Percentiles rank a stretch among this genome's conserved stretches.
These are phyloP conservation scores for Lepidothrix coronata DNA, from an alignment of 2,113 vertebrate genomes.

Conservation along the genomic window DNA sequence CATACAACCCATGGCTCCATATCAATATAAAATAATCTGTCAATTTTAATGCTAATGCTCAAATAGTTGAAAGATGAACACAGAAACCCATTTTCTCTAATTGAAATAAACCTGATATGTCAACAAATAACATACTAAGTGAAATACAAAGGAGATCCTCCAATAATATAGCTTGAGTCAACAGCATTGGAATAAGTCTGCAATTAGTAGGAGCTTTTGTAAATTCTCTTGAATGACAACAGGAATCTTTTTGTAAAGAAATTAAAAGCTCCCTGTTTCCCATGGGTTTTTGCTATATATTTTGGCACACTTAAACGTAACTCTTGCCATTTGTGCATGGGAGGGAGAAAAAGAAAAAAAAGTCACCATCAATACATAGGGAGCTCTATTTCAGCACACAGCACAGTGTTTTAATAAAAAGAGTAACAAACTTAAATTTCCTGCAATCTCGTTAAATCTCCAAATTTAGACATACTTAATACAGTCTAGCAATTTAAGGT, in stretches of 20 bases:
- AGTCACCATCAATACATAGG: background rate
- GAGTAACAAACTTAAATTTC: background rate
- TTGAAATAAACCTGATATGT: background rate
- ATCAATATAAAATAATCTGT: slow-evolving; percentile 1
- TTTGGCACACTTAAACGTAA: background rate
- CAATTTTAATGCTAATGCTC: slow-evolving; percentile 30
- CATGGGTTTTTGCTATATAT: background rate
- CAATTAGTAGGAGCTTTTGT: background rate
- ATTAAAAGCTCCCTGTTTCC: background rate
- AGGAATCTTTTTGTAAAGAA: background rate
- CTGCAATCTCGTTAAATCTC: background rate
- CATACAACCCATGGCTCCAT: background rate
- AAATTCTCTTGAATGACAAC: background rate
- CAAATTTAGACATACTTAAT: background rate
- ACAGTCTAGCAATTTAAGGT: background rate
- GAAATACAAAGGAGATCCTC: background rate
- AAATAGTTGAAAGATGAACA: background rate
- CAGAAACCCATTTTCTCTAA: background rate
- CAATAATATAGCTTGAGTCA: background rate
- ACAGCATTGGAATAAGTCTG: background rate
- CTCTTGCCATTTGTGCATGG: background rate
- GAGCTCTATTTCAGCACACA: background rate
- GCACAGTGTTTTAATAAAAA: background rate
- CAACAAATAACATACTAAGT: background rate
- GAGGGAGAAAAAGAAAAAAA: background rate